Percentiles rank a stretch among this genome's conserved stretches.
These are phyloP conservation scores for Pteromalus puparum DNA, from an alignment of 1,140 invertebrate genomes.

Conservation along the genomic window DNA sequence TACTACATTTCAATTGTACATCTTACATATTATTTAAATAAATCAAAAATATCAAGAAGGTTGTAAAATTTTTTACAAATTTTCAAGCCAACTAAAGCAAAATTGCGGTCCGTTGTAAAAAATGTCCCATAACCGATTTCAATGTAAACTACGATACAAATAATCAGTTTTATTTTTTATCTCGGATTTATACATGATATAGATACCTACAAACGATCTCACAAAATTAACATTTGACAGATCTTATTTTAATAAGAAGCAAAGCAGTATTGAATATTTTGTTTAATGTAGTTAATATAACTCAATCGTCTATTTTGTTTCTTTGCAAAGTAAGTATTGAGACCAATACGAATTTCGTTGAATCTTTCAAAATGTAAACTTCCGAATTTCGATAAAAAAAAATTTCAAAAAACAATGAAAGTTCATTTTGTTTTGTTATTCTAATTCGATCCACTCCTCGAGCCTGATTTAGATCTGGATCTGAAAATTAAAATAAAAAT, in stretches of 20 bases:
- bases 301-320: not conserved
- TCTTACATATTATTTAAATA: not conserved
- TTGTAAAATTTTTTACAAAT: no score
- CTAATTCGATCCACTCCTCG: constrained; percentile 60
- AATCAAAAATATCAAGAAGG: not conserved
- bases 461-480: constrained; percentile 59
- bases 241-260: not conserved
- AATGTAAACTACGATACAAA: not conserved
- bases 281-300: not conserved
- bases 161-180: not conserved
- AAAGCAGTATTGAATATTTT: not conserved
- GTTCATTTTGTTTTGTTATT: not conserved
- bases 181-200: not conserved
- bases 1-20: not conserved
- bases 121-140: not conserved
- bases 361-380: not conserved
- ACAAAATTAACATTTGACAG: not conserved
- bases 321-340: not conserved
- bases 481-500: constrained; percentile 36
- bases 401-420: not conserved
- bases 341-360: not conserved
- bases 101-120: no score
- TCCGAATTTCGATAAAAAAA: not conserved
- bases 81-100: no score
- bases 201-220: not conserved